Evolutionary conservation across 2,888 invertebrate genomes (phyloP).

Genomic region (Physocephala rufipes): DNA sequence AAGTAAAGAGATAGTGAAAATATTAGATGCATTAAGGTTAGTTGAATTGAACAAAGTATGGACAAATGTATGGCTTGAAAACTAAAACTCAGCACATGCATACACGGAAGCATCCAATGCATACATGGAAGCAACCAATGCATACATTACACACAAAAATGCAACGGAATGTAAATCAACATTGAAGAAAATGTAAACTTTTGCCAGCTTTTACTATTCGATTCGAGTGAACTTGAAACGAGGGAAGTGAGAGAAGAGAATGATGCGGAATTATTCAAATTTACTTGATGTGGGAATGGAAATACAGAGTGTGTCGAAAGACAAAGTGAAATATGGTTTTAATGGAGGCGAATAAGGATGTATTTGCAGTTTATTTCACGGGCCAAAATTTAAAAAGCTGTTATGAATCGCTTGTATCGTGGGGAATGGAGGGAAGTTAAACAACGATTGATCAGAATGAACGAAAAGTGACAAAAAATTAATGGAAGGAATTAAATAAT

Average conservation of each 20-base stretch:
- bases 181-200: slow-evolving; percentile 22
- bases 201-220: slow-evolving; percentile 7
- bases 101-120: background rate
- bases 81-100: background rate
- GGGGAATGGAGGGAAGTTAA: background rate
- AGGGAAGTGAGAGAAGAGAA: background rate
- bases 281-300: background rate
- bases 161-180: slow-evolving; percentile 25
- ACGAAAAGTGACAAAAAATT: background rate
- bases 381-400: background rate
- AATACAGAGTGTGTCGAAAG: no score
- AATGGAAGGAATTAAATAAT: slow-evolving; percentile 33
- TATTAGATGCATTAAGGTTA: background rate
- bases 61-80: background rate
- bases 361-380: background rate
- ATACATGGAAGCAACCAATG: no score
- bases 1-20: no score
- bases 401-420: background rate
- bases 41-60: background rate
- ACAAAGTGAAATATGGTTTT: background rate
- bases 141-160: background rate
- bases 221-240: background rate
- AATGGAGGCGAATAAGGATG: slow-evolving; percentile 2
- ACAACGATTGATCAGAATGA: background rate
- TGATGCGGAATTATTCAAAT: slow-evolving; percentile 2